Conservation (phyloP, 2,797 vertebrate genomes). For the Ataeniobius toweri region DNA sequence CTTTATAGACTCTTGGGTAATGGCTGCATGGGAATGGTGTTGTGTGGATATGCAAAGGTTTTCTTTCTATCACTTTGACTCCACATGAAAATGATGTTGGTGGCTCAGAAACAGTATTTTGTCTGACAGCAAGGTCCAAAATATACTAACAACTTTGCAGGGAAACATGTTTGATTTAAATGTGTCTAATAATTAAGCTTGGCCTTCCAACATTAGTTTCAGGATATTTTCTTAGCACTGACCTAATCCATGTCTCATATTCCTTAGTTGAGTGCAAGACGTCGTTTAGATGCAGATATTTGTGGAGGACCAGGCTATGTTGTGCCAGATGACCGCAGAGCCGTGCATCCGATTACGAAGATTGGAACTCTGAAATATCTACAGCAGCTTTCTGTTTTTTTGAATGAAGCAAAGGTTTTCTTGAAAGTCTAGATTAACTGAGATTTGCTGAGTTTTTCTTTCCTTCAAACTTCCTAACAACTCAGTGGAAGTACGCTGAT, state of each 20-base stretch:
- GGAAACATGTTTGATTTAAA: not conserved
- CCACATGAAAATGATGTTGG: not conserved
- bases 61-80: not conserved
- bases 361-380: conserved; percentile 18
- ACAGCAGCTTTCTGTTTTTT: not conserved
- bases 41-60: not conserved
- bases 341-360: conserved; percentile 5
- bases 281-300: conserved; percentile 1
- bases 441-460: not conserved
- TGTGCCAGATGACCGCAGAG: not conserved
- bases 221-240: not conserved
- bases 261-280: conserved; percentile 1
- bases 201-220: not conserved
- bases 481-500: conserved; percentile 13
- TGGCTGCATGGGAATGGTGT: not conserved
- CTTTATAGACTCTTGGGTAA: not conserved
- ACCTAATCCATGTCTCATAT: not conserved
- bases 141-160: not conserved
- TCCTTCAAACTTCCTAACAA: not conserved
- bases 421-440: conserved; percentile 8
- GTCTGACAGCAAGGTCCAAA: not conserved
- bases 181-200: not conserved
- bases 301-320: not conserved
- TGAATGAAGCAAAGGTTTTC: not conserved
- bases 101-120: not conserved